Evolutionary conservation across 2,113 vertebrate species (phyloP), one percentile per base, ranked within the genome.

Genomic region (Dipodomys ordii): DNA sequence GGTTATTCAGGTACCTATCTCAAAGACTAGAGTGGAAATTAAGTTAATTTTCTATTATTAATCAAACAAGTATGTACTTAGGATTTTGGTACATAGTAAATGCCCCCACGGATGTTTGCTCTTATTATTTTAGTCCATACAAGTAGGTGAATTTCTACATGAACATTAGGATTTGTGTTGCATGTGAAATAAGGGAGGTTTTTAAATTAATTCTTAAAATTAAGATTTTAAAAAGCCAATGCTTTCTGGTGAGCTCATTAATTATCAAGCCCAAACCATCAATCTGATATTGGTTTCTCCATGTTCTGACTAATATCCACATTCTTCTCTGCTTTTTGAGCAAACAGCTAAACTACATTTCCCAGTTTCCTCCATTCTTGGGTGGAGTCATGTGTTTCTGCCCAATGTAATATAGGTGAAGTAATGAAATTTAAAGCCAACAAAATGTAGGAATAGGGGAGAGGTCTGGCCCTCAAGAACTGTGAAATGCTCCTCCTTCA

Each of bases 21-120:
- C 10, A 87, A 80, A 12, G 62, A 57, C 13, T 46, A 53, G 15
- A 4, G 3, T 65, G 9, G 35, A 73, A 30, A 49, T 28, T 82
- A 65, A 94, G 74, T 46, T 87, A 87, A 74, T 73, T 89, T 89
- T 83, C n/a, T 18, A 35, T 62, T 92, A 83, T 27, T 86, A 88
- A 80, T 62, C 35, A 90, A 87, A 30, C 19, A 92, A 81, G 53
- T 44, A 53, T 6, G 1, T 44, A 4, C 27, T 67, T 71, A 46
- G 16, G 46, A 78, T 65, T 81, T 80, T 35, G 35, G 60, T 49
- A 73, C 28, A 91, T 23, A 28, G 46, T 57, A 77, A 68, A 77
- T 39, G 18, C 49, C 9, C 64, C 64, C 12, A 16, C 25, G 74
- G 11, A 83, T 72, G 30, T 71, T 88, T 83, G 46, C 44, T 81